Conservation (phyloP, 2,888 invertebrate genomes). For the Microctonus hyperodae region DNA sequence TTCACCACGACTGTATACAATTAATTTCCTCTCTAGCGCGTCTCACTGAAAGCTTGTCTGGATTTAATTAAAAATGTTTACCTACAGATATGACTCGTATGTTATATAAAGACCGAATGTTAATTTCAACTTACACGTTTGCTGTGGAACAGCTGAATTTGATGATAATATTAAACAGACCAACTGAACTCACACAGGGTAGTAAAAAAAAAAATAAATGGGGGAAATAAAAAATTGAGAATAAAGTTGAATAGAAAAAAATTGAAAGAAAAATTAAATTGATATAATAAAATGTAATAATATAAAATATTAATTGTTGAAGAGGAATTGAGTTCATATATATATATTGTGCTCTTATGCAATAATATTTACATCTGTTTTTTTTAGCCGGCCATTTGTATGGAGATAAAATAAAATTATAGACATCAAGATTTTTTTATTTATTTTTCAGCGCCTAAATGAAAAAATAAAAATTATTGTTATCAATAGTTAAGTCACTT, state of each 20-base stretch:
- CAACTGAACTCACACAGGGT: background rate
- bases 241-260: background rate
- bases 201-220: background rate
- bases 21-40: background rate
- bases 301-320: too few species aligned
- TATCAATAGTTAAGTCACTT: constrained; percentile 25
- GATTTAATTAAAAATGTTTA: constrained; percentile 42
- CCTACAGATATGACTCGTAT: constrained; percentile 32
- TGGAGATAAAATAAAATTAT: too few species aligned
- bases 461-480: constrained; percentile 9
- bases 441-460: background rate
- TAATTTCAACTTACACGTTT: constrained; percentile 8
- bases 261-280: background rate
- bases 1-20: background rate
- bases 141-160: background rate
- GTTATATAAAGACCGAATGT: constrained; percentile 28
- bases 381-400: too few species aligned
- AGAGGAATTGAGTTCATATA: too few species aligned
- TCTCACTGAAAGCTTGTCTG: constrained; percentile 24
- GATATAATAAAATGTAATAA: too few species aligned
- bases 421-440: background rate
- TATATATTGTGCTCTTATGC: too few species aligned
- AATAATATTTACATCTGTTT: too few species aligned
- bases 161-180: constrained; percentile 11
- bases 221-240: background rate